Evolutionary conservation across 2,888 invertebrate genomes (phyloP), one percentile per base, ranked within the genome.

Genomic region (Biston betularia): DNA sequence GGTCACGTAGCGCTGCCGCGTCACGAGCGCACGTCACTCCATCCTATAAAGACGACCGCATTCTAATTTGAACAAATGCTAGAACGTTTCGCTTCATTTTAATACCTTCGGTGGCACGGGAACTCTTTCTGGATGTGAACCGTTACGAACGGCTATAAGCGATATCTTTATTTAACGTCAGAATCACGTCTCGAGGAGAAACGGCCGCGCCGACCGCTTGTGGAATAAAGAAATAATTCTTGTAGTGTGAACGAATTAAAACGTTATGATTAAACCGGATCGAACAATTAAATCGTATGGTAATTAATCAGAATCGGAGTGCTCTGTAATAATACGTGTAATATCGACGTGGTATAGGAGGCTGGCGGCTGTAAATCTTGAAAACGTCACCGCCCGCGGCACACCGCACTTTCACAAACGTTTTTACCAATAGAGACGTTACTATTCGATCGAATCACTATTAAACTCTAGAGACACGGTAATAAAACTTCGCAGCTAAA

Each of bases 1-100:
- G 89, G 93, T 93, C 93, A 93, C 93, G 93, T 93, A 92, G 88
- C 88, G 81, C 84, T 83, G 89, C 87, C 79, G 88, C 90, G 90
- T 92, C 93, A 93, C 93, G 93, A 93, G 82, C 89, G 90, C 89
- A 82, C 90, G 90, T 92, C 93, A 93, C 92, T 92, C 89, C 82
- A 79, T 80, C 85, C 89, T 85, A 90, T 92, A 92, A 92, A 93
- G 83, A 87, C 85, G 76, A 86, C 90, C 89, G 91, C 91, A 92
- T 92, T 93, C 89, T 92, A 90, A 93, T 91, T 92, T 88, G 84
- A 85, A 91, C 87, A 87, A 90, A 92, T 85, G 81, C 85, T 87
- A 87, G 87, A 88, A 85, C 88, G 88, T 92, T 91, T 89, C 83
- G 87, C 89, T 89, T 75, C 79, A 77, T 79, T 76, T 80, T 79